These are phyloP conservation scores for human (Homo sapiens) DNA, from an alignment of 2,113 vertebrate genomes.

Conservation along the genomic window GRCh38 chr11:118654001-118654500, in stretches of 20 bases:
- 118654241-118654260: no score
- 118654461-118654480: not conserved
- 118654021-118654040: not conserved
- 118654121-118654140: not conserved
- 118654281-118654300: not conserved
- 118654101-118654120: not conserved
- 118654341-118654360: not conserved
- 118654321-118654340: not conserved
- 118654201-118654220: rapidly evolving
- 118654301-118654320: not conserved
- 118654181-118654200: not conserved
- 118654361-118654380: not conserved
- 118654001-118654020: not conserved
- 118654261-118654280: not conserved
- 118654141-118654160: not conserved
- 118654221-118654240: not conserved
- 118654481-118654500: not conserved
- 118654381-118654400: not conserved
- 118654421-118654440: not conserved
- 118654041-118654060: not conserved
- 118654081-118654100: not conserved
- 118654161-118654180: not conserved
- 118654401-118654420: not conserved
- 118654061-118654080: not conserved
- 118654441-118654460: not conserved